Conservation (phyloP, 2,888 invertebrate genomes). For the Scaptomyza flava region DNA sequence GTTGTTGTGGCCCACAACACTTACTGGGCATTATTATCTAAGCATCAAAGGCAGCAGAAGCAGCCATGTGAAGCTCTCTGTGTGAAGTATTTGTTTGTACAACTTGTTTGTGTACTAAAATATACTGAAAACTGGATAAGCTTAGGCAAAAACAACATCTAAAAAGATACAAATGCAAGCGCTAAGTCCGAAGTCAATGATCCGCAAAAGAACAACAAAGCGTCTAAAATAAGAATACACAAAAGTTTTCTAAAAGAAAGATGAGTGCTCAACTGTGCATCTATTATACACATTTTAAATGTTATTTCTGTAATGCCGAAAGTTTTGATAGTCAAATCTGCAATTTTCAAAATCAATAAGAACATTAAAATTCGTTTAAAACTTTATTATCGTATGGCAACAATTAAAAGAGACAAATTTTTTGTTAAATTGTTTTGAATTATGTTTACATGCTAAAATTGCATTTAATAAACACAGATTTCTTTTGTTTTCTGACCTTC, state of each 20-base stretch:
- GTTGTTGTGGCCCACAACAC: conserved; percentile 19
- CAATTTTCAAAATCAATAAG: not conserved
- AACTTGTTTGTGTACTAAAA: conserved; percentile 29
- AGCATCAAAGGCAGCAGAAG: conserved; percentile 3
- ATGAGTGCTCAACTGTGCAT: no score
- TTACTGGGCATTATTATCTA: conserved; percentile 17
- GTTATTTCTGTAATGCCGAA: not conserved
- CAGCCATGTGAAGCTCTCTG: conserved; percentile 1
- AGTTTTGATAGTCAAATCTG: not conserved
- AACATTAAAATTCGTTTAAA: not conserved
- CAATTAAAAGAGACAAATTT: not conserved
- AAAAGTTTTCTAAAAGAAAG: not conserved
- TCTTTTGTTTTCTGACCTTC: not conserved
- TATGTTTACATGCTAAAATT: conserved; percentile 9
- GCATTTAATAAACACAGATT: conserved; percentile 5
- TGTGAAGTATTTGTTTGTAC: conserved; percentile 26
- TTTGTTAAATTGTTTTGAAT: not conserved
- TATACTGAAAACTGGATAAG: conserved; percentile 1
- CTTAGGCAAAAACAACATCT: conserved; percentile 15
- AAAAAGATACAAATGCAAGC: conserved; percentile 21
- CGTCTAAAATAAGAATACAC: not conserved
- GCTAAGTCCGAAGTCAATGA: conserved; percentile 21
- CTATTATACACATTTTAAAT: not conserved
- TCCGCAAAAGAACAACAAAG: not conserved
- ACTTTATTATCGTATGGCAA: no score